Evolutionary conservation across 2,113 vertebrate species (phyloP).

Genomic region (Drymodes brunneopygia): DNA sequence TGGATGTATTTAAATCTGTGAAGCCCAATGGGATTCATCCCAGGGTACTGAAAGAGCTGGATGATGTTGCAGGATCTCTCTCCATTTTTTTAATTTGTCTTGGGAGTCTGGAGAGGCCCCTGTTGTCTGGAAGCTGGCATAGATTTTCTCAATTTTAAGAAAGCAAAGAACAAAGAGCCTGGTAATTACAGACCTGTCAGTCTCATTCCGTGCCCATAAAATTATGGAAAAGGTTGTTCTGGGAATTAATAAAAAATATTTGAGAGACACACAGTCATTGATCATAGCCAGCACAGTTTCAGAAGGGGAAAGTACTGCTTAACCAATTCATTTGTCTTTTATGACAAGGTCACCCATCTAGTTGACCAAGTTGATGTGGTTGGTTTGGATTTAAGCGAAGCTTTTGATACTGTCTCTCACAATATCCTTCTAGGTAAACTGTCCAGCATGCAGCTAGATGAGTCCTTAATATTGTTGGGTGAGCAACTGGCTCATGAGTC

Average conservation of each 20-base stretch:
- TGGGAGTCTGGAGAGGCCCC: background rate
- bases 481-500: background rate
- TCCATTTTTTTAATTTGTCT: background rate
- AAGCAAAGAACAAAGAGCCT: background rate
- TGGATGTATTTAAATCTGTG: background rate
- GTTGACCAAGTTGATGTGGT: background rate
- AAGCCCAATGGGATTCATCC: background rate
- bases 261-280: background rate
- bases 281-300: background rate
- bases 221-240: background rate
- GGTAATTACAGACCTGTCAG: background rate
- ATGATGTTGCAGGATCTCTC: background rate
- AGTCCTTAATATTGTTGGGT: background rate
- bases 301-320: background rate
- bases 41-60: background rate
- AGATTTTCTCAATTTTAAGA: background rate
- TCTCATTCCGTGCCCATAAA: background rate
- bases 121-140: background rate
- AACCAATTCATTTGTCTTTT: background rate
- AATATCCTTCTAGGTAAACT: background rate
- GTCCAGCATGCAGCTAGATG: background rate
- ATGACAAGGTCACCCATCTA: background rate
- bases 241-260: background rate
- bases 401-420: background rate
- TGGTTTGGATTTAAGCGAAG: background rate